Base-by-base conservation (phyloP, 2,797 vertebrate species). In the Glossophaga mutica region DNA sequence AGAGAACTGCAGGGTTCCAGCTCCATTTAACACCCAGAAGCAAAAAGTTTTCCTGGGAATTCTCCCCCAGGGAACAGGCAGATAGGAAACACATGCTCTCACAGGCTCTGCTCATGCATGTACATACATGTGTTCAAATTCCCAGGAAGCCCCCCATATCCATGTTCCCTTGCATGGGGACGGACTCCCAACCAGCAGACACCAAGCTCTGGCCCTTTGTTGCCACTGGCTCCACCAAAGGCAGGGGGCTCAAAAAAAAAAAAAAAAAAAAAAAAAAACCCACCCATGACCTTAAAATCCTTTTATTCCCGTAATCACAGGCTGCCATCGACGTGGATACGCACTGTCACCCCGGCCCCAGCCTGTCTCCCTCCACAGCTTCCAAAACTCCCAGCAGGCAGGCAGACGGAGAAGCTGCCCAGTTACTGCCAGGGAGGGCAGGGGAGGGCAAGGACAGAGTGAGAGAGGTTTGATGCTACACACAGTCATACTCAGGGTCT, bases 271-370 rank as follows among this genome's bases (percentile, higher is more conserved):
- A 39, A 39, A 86, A 5, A 83, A 95, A 98, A 96, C 37, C 83
- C 68, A 96, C 94, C 95, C 85, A 90, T 97, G 97, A 97, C 98
- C 98, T 98, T 97, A 98, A 97, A 98, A 97, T 96, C 97, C 97
- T 98, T 98, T 97, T 97, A 97, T 98, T 94, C 97, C 88, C 52
- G 77, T 98, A 98, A 98, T 97, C 98, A 98, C 97, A 97, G 97
- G 95, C 98, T 97, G 97, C 97, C 96, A 98, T 94, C 3, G 12
- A 85, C 52, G 94, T 87, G 12, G 96, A 97, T 96, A 93, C 0
- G 89, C 52, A 89, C 97, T 98, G 98, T 98, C 98, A 98, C 89
- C 97, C 96, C 11, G 8, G 95, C 97, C 97, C 97, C 96, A 97
- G 96, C 96, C 96, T 96, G 96, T 96, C 97, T 98, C 97, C 95